These are phyloP conservation scores for Notodonta ziczac DNA, from an alignment of 2,888 invertebrate species.

Conservation along the genomic window DNA sequence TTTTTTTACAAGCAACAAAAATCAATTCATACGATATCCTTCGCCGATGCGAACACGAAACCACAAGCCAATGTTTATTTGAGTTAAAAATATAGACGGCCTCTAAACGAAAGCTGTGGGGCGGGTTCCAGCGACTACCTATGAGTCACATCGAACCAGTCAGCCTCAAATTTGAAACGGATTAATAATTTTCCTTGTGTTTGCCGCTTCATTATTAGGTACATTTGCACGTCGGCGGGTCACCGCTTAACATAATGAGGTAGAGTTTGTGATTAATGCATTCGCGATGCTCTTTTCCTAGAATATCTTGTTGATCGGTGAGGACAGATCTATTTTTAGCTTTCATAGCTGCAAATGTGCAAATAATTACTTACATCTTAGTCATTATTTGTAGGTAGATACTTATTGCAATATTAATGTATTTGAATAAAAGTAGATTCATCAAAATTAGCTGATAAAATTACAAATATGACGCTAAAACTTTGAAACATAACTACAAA, in stretches of 20 bases:
- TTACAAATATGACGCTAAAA: not conserved
- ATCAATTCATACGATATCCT: not conserved
- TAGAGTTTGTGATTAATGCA: slow-evolving; percentile 25
- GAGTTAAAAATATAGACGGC: slow-evolving; percentile 41
- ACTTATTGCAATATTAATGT: not conserved
- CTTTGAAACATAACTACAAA: not conserved
- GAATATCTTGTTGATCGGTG: slow-evolving; percentile 20
- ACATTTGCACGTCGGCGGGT: slow-evolving; percentile 24
- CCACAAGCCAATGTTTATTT: slow-evolving; percentile 29
- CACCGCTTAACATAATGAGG: slow-evolving; percentile 29
- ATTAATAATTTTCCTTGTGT: slow-evolving; percentile 28
- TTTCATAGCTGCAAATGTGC: not conserved
- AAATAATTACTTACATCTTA: no score
- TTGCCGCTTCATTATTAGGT: slow-evolving; percentile 24
- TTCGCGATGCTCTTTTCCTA: slow-evolving; percentile 25
- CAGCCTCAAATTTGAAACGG: slow-evolving; percentile 29
- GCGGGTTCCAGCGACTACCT: slow-evolving; percentile 27
- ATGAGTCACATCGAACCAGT: slow-evolving; percentile 32
- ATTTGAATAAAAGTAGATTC: no score
- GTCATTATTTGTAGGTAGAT: no score
- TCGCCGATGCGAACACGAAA: slow-evolving; percentile 19
- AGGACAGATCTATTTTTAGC: slow-evolving; percentile 16
- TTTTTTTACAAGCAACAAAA: not conserved
- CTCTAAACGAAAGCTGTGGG: slow-evolving; percentile 48
- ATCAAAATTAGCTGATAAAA: not conserved